Percentiles rank a stretch among this genome's conserved stretches.
Conservation (phyloP, 2,797 vertebrate genomes). For the Todus mexicanus region DNA sequence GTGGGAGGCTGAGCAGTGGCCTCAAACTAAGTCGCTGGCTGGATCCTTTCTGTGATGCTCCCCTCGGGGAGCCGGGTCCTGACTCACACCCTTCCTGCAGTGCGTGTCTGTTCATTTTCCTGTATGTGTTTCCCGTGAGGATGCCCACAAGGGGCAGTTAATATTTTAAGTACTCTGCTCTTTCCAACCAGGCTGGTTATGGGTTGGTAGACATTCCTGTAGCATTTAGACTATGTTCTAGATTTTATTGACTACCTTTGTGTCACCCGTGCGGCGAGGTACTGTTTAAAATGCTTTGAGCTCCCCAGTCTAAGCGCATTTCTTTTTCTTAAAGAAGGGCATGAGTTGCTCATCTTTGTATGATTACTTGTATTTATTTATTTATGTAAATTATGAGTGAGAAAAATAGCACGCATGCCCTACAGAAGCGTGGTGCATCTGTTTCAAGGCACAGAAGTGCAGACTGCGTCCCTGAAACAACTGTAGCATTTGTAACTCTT, state of each 20-base stretch:
- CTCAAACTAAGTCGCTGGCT: background rate
- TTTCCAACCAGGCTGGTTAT: background rate
- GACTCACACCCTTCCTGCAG: background rate
- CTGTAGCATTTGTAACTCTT: background rate
- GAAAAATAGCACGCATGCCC: background rate
- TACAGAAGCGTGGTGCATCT: background rate
- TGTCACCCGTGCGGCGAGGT: background rate
- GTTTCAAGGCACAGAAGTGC: background rate
- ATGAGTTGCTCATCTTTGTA: background rate
- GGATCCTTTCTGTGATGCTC: background rate
- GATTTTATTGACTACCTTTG: background rate
- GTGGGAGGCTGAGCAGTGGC: background rate
- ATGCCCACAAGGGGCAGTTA: background rate
- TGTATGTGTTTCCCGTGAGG: background rate
- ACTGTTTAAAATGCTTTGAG: background rate
- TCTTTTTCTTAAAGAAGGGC: background rate
- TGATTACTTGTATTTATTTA: too few relatives aligned
- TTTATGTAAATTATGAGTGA: background rate
- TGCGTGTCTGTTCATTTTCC: background rate
- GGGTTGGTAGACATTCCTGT: background rate
- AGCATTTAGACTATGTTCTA: background rate
- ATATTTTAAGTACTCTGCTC: background rate
- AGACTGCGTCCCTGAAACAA: background rate
- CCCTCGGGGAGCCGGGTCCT: background rate
- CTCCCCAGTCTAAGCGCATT: background rate